phyloP scores from a whole-genome alignment of 2,797 vertebrate genomes.

The Phaenicophaeus curvirostris region DNA sequence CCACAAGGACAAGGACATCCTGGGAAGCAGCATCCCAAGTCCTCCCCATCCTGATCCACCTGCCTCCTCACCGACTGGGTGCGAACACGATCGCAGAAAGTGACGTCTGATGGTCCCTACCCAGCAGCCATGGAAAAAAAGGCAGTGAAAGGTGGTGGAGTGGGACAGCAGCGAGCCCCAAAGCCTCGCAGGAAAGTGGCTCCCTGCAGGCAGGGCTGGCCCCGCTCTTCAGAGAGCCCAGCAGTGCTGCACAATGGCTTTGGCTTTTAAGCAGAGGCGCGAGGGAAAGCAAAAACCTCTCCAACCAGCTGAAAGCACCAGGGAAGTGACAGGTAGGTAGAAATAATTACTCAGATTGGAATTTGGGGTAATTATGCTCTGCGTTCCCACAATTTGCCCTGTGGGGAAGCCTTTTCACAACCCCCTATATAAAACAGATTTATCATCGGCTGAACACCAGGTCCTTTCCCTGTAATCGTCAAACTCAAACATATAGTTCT shows the following conservation, averaged over 20 bases:
- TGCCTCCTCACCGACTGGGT: neutral
- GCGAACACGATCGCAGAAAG: neutral
- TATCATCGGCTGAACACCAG: neutral
- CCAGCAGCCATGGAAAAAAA: neutral
- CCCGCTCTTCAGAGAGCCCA: neutral
- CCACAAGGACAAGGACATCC: neutral
- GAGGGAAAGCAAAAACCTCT: neutral
- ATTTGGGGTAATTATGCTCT: neutral
- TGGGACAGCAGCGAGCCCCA: neutral
- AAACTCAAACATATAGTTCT: neutral
- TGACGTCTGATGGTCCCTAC: accelerated
- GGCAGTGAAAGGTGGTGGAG: neutral
- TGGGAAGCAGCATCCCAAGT: neutral
- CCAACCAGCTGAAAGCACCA: neutral
- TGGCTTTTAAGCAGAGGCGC: neutral
- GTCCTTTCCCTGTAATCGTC: neutral
- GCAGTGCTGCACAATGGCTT: neutral
- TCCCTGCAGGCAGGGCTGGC: neutral
- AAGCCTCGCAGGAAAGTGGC: neutral
- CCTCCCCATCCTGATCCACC: accelerated
- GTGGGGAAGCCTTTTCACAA: conserved; percentile 27
- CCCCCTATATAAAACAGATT: neutral
- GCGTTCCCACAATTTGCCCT: neutral
- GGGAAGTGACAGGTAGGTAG: neutral
- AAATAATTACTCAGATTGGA: neutral